These are phyloP conservation scores for Drosophila trichaetosa DNA, from an alignment of 2,888 invertebrate genomes.

Conservation along the genomic window DNA sequence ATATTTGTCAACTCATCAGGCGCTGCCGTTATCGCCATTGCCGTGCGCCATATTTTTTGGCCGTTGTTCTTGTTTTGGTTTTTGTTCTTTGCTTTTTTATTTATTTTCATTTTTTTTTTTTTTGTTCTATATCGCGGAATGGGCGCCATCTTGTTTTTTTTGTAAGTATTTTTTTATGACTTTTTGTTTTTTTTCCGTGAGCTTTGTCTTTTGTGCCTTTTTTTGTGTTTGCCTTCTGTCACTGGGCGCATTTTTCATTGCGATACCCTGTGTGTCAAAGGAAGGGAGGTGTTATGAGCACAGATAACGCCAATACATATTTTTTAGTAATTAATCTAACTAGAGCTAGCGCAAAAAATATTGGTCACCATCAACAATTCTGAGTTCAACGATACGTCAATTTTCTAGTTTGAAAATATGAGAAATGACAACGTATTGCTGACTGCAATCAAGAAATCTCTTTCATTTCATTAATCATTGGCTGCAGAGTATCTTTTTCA, in stretches of 20 bases:
- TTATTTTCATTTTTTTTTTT: slow-evolving; percentile 23
- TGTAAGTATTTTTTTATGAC: slow-evolving; percentile 25
- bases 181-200: slow-evolving; percentile 8
- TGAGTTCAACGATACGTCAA: background rate
- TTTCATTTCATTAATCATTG: background rate
- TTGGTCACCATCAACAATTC: background rate
- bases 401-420: background rate
- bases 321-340: background rate
- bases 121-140: slow-evolving; percentile 16
- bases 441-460: background rate
- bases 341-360: background rate
- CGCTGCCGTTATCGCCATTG: slow-evolving; percentile 44
- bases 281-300: background rate
- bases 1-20: slow-evolving; percentile 80
- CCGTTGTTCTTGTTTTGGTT: slow-evolving; percentile 13
- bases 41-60: slow-evolving; percentile 31
- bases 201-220: slow-evolving; percentile 32
- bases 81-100: slow-evolving; percentile 20
- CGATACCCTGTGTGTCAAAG: slow-evolving; percentile 3
- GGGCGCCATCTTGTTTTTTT: slow-evolving; percentile 43
- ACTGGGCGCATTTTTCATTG: slow-evolving; percentile 38
- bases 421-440: background rate
- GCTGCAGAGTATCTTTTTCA: background rate
- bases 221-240: slow-evolving; percentile 45
- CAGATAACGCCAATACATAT: background rate